phyloP scores from a whole-genome alignment of 1,140 invertebrate species.

The Cephus cinctus region DNA sequence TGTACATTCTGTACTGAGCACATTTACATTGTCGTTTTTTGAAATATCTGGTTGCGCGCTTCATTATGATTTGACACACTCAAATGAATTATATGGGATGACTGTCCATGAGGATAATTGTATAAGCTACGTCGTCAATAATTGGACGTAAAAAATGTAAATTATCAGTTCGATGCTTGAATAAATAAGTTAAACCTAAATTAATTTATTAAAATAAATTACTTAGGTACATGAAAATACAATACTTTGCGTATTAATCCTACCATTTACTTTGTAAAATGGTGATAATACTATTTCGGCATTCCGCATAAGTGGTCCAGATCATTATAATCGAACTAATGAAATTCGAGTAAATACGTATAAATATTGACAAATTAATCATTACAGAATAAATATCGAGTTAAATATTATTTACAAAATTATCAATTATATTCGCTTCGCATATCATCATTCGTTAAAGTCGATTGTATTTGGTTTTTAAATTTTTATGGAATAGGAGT shows the following conservation, averaged over 20 bases:
- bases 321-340: constrained; percentile 5
- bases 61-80: constrained; percentile 1
- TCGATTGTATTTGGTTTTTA: no score
- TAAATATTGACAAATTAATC: constrained; percentile 34
- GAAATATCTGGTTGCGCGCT: constrained; percentile 23
- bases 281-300: constrained; percentile 39
- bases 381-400: constrained; percentile 41
- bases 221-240: constrained; percentile 39
- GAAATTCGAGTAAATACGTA: constrained; percentile 15
- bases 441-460: no score
- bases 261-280: constrained; percentile 40
- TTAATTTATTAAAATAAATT: constrained; percentile 47
- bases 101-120: no score
- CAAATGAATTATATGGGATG: no score
- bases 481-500: no score
- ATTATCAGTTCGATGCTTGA: no score
- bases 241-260: constrained; percentile 34
- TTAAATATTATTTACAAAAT: constrained; percentile 38
- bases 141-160: no score
- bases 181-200: constrained; percentile 36
- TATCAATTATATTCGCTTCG: constrained; percentile 12
- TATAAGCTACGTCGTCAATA: no score
- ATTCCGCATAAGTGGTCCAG: constrained; percentile 15
- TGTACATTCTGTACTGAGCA: constrained; percentile 43
- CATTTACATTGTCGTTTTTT: constrained; percentile 41